Evolutionary conservation across 2,888 invertebrate species (phyloP), one percentile per base, ranked within the genome.

Genomic region (Habrosyne pyritoides): DNA sequence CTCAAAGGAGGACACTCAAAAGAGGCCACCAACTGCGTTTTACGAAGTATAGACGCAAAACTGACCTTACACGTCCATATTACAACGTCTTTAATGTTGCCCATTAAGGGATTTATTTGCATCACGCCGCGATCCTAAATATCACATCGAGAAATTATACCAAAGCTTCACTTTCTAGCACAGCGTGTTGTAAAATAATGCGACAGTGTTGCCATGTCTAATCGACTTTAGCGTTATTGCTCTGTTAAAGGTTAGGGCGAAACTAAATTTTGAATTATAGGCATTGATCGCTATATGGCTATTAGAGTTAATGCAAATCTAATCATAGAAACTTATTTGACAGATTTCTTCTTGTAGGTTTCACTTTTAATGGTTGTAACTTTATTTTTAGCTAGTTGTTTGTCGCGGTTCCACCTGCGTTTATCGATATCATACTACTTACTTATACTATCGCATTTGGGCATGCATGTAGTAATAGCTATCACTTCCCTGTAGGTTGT

Each of bases 71-170:
- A 55, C 53, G 59, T 55, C 48, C 63, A 66, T 66, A 63, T 59
- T 51, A 62, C 56, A 61, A 74, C 42, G 42, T 42, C 42, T 79
- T 77, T 77, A 81, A 78, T 79, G 75, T 77, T 75, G 6, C 28
- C 28, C 28, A 77, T 71, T 73, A 64, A 70, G 60, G 65, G 69
- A 77, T 77, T 80, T 77, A 76, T 78, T 71, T 59, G 56, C 63
- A 61, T 60, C 62, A 55, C 55, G 57, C 48, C 52, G 54, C 63
- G 60, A 63, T 66, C 73, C 61, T 71, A 77, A 28, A 78, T 78
- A 75, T 68, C 75, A 72, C 57, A 63, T 26, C 50, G 55, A 63
- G 55, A 55, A 69, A 66, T 70, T 65, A 68, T 71, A 67, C 55
- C 63, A 64, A 14, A 54, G 56, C 61, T 53, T 59, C 42, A 42